phyloP scores from a whole-genome alignment of 53 echinoderm and acorn worm species.

The Mesocentrotus franciscanus region DNA sequence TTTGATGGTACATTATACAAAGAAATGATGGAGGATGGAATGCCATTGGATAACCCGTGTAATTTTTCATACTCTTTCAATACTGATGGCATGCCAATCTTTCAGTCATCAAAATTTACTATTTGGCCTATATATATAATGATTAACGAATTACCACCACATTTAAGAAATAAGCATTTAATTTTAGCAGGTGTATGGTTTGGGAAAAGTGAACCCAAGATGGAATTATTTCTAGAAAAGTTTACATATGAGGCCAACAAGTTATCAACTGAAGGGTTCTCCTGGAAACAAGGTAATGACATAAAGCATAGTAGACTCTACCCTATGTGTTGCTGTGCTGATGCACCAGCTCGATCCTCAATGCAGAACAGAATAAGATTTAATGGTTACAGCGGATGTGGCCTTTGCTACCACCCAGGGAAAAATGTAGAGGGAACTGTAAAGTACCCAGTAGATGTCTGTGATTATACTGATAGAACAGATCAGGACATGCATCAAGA shows the following conservation, averaged over 20 bases:
- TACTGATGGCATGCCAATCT: constrained; percentile 66
- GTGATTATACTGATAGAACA: no score
- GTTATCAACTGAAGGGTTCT: no score
- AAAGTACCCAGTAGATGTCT: not conserved
- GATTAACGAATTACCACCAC: constrained; percentile 72
- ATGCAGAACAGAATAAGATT: constrained; percentile 70
- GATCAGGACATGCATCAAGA: no score
- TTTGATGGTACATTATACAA: constrained; percentile 28
- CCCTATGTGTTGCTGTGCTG: constrained; percentile 68
- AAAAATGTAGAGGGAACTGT: no score
- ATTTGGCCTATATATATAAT: constrained; percentile 68
- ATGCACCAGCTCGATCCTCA: constrained; percentile 64
- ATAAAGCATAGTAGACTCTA: constrained; percentile 53
- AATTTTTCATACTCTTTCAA: no score
- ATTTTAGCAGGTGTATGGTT: constrained; percentile 69
- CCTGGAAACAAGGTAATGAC: no score
- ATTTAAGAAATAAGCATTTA: constrained; percentile 57
- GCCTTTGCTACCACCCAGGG: constrained; percentile 46
- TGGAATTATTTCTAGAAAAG: not conserved
- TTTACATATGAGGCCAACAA: no score
- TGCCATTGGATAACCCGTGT: no score
- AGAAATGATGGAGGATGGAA: not conserved
- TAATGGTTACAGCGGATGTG: constrained; percentile 71
- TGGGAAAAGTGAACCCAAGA: constrained; percentile 68
- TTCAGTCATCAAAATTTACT: constrained; percentile 69